These are phyloP conservation scores for Temnothorax nylanderi DNA, from an alignment of 1,140 invertebrate species.

Conservation along the genomic window DNA sequence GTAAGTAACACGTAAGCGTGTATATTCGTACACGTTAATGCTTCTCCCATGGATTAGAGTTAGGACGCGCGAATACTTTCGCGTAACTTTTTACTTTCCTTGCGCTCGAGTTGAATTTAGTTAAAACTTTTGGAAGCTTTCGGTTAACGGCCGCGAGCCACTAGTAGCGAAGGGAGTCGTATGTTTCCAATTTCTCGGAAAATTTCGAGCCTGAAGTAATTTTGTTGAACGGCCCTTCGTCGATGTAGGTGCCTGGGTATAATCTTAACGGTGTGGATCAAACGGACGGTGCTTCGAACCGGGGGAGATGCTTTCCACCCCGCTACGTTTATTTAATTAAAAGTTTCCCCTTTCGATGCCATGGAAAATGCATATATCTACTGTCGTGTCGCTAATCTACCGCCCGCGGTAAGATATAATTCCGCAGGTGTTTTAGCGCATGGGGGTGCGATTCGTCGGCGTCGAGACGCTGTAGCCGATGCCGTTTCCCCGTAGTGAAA, in stretches of 20 bases:
- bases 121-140: conserved; percentile 68
- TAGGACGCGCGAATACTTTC: conserved; percentile 55
- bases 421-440: conserved; percentile 21
- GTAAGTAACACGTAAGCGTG: conserved; percentile 19
- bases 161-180: conserved; percentile 45
- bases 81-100: conserved; percentile 65
- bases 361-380: conserved; percentile 39
- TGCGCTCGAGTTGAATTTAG: conserved; percentile 64
- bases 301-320: conserved; percentile 1
- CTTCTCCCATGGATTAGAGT: conserved; percentile 39
- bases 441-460: conserved; percentile 6
- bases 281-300: conserved; percentile 1
- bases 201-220: conserved; percentile 61
- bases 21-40: conserved; percentile 51
- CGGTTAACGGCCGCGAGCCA: conserved; percentile 49
- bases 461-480: not conserved
- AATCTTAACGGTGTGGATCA: conserved; percentile 40
- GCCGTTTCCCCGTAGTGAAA: not conserved
- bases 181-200: conserved; percentile 59
- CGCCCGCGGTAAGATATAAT: conserved; percentile 51
- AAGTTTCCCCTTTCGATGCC: conserved; percentile 42
- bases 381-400: conserved; percentile 25
- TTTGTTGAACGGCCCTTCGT: conserved; percentile 53
- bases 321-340: conserved; percentile 54
- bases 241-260: not conserved